Conservation (phyloP, 2,888 invertebrate species). For the Diplolepis rosae region DNA sequence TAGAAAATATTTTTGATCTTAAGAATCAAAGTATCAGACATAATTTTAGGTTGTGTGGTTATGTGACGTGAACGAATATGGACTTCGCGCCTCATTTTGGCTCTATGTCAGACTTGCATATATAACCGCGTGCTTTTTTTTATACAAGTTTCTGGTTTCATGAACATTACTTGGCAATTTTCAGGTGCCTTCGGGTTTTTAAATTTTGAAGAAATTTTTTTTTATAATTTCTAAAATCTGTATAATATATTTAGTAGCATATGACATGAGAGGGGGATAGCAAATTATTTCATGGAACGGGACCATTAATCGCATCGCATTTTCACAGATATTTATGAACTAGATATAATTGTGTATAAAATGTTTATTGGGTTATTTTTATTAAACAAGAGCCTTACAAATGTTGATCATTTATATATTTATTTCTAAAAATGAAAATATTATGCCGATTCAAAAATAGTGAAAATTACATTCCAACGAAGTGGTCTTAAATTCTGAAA, state of each 20-base stretch:
- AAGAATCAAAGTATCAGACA: background rate
- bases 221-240: background rate
- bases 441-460: too few species aligned
- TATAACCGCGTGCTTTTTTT: background rate
- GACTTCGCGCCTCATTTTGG: conserved; percentile 29
- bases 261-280: background rate
- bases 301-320: too few species aligned
- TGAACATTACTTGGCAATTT: background rate
- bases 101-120: background rate
- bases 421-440: too few species aligned
- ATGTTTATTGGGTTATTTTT: too few species aligned
- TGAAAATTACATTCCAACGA: too few species aligned
- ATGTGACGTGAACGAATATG: conserved; percentile 17
- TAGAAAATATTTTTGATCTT: background rate
- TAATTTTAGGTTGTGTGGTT: conserved; percentile 8
- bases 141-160: background rate
- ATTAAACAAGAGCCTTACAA: too few species aligned
- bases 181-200: background rate
- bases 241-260: background rate
- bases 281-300: background rate
- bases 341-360: too few species aligned
- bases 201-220: background rate
- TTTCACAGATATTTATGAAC: too few species aligned
- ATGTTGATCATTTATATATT: too few species aligned
- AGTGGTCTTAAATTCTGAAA: too few species aligned